Conservation (phyloP, 2,888 invertebrate species). For the Acrocyrtus sp. region DNA sequence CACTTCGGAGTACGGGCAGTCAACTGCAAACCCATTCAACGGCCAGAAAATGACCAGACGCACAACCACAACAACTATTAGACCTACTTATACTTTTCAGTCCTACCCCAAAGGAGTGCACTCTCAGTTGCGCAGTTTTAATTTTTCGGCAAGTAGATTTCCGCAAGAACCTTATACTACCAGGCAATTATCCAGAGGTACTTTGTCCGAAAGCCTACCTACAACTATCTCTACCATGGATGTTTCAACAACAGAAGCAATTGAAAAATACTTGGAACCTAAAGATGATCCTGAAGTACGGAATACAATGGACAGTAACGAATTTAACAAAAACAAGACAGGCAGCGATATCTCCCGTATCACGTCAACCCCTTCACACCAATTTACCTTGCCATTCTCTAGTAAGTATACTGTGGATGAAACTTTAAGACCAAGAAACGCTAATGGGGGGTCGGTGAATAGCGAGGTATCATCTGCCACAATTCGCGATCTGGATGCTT, state of each 20-base stretch:
- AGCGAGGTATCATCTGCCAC: background rate
- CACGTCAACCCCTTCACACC: background rate
- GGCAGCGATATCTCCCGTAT: slow-evolving; percentile 21
- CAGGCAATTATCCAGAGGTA: too few species aligned
- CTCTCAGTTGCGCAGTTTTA: too few species aligned
- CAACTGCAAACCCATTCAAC: slow-evolving; percentile 48
- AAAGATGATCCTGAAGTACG: slow-evolving; percentile 36
- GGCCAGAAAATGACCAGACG: background rate
- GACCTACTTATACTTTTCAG: slow-evolving; percentile 26
- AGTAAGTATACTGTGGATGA: slow-evolving; percentile 35
- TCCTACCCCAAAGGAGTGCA: too few species aligned
- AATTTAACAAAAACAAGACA: slow-evolving; percentile 16
- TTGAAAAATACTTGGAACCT: slow-evolving; percentile 27
- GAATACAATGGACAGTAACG: slow-evolving; percentile 20
- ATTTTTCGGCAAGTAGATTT: too few species aligned
- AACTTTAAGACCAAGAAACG: slow-evolving; percentile 30
- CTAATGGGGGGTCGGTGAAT: slow-evolving; percentile 21
- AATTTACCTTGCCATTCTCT: slow-evolving; percentile 37
- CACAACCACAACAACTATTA: slow-evolving; percentile 21
- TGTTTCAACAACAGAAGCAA: slow-evolving; percentile 28
- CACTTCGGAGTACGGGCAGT: slow-evolving; percentile 44
- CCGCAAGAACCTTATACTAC: too few species aligned
- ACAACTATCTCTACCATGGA: slow-evolving; percentile 31
- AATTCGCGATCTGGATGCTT: background rate
- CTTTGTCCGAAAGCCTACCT: too few species aligned